phyloP scores from a whole-genome alignment of 2,888 invertebrate species.

The Desoria tigrina region DNA sequence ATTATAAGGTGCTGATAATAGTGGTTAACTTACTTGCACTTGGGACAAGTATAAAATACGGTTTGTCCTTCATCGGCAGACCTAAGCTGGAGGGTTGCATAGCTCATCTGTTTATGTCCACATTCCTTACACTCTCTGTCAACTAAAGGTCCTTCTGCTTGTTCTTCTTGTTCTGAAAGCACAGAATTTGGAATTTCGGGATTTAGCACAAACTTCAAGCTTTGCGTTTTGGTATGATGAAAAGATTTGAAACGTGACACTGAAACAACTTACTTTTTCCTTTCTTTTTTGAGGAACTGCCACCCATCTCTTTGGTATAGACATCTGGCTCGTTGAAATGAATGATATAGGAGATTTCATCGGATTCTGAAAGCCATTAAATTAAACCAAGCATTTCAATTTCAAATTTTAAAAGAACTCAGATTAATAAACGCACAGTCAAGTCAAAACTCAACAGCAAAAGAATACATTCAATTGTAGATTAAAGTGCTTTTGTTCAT shows the following conservation, averaged over 20 bases:
- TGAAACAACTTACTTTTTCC: conserved; percentile 4
- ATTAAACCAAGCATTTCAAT: neutral
- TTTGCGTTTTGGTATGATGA: too few species aligned
- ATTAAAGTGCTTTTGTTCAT: too few species aligned
- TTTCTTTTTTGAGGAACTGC: conserved; percentile 1
- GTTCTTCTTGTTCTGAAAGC: too few species aligned
- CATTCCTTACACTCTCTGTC: conserved; percentile 84
- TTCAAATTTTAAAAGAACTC: neutral
- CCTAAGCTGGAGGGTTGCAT: conserved; percentile 88
- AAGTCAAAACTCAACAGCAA: conserved; percentile 7
- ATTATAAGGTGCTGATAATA: conserved; percentile 18
- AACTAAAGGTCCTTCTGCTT: conserved; percentile 74
- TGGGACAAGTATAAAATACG: conserved; percentile 93
- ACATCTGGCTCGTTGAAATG: conserved; percentile 67
- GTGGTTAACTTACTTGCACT: conserved; percentile 73
- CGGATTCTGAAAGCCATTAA: conserved; percentile 63
- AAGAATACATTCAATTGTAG: too few species aligned
- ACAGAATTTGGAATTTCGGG: too few species aligned
- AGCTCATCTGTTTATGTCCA: conserved; percentile 88
- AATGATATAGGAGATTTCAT: conserved; percentile 70
- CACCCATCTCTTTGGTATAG: conserved; percentile 54
- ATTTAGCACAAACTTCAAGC: conserved; percentile 1
- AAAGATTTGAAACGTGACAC: too few species aligned
- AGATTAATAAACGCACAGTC: neutral
- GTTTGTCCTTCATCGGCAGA: conserved; percentile 99